These are phyloP conservation scores for Taeniopygia guttata DNA, from an alignment of 2,797 vertebrate species.

Conservation along the genomic window DNA sequence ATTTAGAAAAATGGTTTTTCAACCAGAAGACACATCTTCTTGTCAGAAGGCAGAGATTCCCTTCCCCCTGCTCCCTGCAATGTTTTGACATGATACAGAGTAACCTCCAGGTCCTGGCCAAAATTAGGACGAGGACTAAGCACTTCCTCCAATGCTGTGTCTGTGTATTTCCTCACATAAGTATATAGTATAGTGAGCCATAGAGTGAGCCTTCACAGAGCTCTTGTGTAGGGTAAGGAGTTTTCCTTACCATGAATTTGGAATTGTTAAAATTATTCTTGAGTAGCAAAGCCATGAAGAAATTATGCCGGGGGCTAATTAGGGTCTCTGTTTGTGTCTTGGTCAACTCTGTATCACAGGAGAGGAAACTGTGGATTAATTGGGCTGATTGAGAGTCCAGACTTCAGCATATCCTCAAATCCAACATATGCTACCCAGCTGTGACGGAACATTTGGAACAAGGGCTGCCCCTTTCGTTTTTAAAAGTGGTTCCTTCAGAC, in stretches of 20 bases:
- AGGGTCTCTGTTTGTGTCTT: neutral
- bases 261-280: neutral
- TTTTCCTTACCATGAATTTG: neutral
- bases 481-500: neutral
- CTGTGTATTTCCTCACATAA: neutral
- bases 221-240: neutral
- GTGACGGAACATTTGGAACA: neutral
- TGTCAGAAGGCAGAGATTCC: too few species aligned
- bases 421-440: neutral
- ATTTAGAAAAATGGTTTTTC: neutral
- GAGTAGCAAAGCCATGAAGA: neutral
- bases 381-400: neutral
- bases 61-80: neutral
- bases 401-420: neutral
- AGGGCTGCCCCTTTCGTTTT: neutral
- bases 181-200: neutral
- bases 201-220: neutral
- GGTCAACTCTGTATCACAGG: neutral
- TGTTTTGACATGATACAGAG: neutral
- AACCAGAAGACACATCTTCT: neutral
- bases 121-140: neutral
- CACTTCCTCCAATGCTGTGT: neutral
- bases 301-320: neutral
- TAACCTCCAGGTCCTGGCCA: neutral
- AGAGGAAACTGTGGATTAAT: neutral